A percentile compares a stretch with the other conserved stretches of the same genome.
Evolutionary conservation across 2,888 invertebrate genomes (phyloP).

Genomic region (Unio pictorum): DNA sequence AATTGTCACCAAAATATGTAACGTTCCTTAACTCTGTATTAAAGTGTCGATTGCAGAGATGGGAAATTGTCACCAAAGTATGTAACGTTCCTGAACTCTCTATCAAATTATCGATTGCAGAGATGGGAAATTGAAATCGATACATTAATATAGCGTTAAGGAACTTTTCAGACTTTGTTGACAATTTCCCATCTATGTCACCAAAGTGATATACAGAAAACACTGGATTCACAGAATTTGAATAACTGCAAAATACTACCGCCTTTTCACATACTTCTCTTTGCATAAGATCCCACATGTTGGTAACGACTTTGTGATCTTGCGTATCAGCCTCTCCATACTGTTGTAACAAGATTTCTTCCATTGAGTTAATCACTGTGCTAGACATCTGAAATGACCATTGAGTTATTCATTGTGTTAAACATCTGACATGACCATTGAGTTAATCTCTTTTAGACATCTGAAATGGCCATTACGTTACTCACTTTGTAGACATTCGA

Average conservation of each 20-base stretch:
- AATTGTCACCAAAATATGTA: too few species aligned
- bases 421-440: slow-evolving; percentile 28
- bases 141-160: too few species aligned
- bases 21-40: too few species aligned
- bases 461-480: slow-evolving; percentile 25
- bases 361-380: slow-evolving; percentile 40
- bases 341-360: slow-evolving; percentile 31
- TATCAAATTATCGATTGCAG: too few species aligned
- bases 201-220: too few species aligned
- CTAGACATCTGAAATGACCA: slow-evolving; percentile 31
- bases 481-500: slow-evolving; percentile 36
- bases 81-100: too few species aligned
- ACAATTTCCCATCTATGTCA: too few species aligned
- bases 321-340: slow-evolving; percentile 38
- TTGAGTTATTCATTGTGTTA: slow-evolving; percentile 27
- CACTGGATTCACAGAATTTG: too few species aligned
- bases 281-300: slow-evolving; percentile 46
- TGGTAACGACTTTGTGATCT: slow-evolving; percentile 36
- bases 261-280: slow-evolving; percentile 26
- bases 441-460: slow-evolving; percentile 33
- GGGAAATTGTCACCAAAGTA: too few species aligned
- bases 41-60: too few species aligned
- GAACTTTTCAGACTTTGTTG: too few species aligned
- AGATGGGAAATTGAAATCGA: too few species aligned
- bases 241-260: background rate